A percentile compares a stretch with the other conserved stretches of the same genome.
These are phyloP conservation scores for Terebella lapidaria DNA, from an alignment of 2,888 invertebrate species.

Conservation along the genomic window DNA sequence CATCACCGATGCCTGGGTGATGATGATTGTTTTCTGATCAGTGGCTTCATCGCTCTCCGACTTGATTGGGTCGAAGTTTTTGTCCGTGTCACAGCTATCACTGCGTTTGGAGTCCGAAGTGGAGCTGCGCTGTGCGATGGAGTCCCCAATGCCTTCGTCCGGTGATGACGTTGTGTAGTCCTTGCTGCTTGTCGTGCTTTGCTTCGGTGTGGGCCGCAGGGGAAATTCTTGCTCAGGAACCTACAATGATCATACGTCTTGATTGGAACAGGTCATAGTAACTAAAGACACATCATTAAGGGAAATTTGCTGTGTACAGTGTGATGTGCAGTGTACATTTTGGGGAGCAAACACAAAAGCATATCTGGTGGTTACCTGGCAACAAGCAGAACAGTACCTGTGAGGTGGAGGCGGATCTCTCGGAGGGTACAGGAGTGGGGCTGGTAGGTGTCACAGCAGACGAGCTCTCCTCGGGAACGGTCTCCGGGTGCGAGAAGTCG, in stretches of 20 bases:
- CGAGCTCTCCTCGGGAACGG: slow-evolving; percentile 25
- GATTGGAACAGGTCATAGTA: too few relatives aligned
- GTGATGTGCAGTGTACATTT: too few relatives aligned
- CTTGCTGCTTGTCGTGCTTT: slow-evolving; percentile 13
- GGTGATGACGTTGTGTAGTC: slow-evolving; percentile 31
- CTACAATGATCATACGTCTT: too few relatives aligned
- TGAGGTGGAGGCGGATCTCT: background rate
- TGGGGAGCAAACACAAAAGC: too few relatives aligned
- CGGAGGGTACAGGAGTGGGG: background rate
- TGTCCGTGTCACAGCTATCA: slow-evolving; percentile 23
- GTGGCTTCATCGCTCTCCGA: slow-evolving; percentile 13
- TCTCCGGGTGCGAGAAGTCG: slow-evolving; percentile 26
- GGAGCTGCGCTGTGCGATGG: slow-evolving; percentile 17
- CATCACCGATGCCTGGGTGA: slow-evolving; percentile 40
- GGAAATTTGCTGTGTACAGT: too few relatives aligned
- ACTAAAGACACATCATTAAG: too few relatives aligned
- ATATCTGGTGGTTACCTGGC: too few relatives aligned
- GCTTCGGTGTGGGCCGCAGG: background rate
- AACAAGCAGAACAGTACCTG: too few relatives aligned
- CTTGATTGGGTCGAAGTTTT: slow-evolving; percentile 12
- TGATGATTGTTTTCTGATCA: slow-evolving; percentile 32
- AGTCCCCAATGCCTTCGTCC: slow-evolving; percentile 47
- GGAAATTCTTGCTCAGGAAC: background rate
- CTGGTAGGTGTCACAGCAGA: slow-evolving; percentile 8
- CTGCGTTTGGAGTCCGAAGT: slow-evolving; percentile 19